Conservation (phyloP, 2,797 vertebrate species). For the Tokudaia muenninki region DNA sequence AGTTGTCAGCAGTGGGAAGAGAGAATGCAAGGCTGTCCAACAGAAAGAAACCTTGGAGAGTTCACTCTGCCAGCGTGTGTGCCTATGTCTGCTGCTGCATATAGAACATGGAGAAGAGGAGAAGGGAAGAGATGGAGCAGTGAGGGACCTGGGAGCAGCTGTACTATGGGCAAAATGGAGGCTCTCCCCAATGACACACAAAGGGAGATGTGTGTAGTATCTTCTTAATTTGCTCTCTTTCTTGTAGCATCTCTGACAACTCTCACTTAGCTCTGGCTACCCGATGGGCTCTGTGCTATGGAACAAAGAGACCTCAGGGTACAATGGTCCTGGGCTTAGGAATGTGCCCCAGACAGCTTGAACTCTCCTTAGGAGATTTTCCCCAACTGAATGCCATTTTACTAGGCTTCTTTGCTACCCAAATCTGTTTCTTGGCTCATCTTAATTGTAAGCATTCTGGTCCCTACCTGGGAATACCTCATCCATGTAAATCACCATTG, state of each 20-base stretch:
- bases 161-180: neutral
- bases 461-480: neutral
- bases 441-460: neutral
- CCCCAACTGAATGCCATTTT: neutral
- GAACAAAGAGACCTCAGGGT: neutral
- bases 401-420: neutral
- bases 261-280: neutral
- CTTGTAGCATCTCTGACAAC: neutral
- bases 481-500: neutral
- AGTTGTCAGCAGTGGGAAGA: constrained; percentile 20
- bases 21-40: constrained; percentile 49
- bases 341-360: neutral
- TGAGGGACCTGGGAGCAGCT: neutral
- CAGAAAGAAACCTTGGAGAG: constrained; percentile 59
- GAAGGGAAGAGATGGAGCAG: neutral
- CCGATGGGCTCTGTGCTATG: neutral
- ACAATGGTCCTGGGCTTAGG: neutral
- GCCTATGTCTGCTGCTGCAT: constrained; percentile 6
- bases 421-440: neutral
- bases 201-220: accelerated
- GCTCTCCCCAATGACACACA: neutral
- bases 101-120: neutral
- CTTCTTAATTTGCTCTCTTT: constrained; percentile 7
- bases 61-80: constrained; percentile 55
- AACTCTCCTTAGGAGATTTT: neutral